phyloP scores from a whole-genome alignment of 2,113 vertebrate genomes.

The Dascyllus trimaculatus region DNA sequence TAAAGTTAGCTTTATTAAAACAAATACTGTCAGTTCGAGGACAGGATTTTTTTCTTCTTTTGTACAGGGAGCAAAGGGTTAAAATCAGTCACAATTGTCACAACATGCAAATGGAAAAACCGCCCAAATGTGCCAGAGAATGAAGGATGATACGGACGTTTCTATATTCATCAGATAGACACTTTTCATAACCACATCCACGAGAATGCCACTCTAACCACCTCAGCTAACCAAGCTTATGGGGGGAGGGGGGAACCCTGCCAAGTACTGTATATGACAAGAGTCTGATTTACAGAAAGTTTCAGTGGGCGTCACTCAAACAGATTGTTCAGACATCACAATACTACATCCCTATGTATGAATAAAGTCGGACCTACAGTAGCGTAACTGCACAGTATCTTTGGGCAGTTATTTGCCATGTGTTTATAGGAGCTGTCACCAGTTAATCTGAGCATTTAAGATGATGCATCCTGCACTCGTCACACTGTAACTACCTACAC shows the following conservation, averaged over 20 bases:
- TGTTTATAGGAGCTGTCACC: conserved; percentile 45
- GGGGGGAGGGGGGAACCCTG: not conserved
- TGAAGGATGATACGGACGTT: too few relatives aligned
- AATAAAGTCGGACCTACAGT: conserved; percentile 15
- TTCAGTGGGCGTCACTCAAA: not conserved
- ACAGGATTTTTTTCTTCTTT: too few relatives aligned
- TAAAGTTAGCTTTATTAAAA: too few relatives aligned
- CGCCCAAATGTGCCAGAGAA: not conserved
- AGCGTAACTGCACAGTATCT: conserved; percentile 1
- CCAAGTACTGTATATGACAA: too few relatives aligned
- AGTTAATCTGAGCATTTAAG: conserved; percentile 17
- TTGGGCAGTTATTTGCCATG: conserved; percentile 3
- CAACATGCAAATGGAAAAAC: too few relatives aligned
- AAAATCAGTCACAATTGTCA: too few relatives aligned
- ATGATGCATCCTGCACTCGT: conserved; percentile 16
- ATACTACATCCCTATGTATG: not conserved
- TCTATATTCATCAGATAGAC: too few relatives aligned
- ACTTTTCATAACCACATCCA: not conserved
- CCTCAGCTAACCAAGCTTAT: not conserved
- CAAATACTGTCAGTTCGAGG: too few relatives aligned
- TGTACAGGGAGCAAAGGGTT: too few relatives aligned
- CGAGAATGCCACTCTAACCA: too few relatives aligned
- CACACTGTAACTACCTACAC: conserved; percentile 21
- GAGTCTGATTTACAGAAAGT: not conserved
- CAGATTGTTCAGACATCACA: not conserved